phyloP scores from a whole-genome alignment of 2,888 invertebrate species.

The Melinopterus prodromus region DNA sequence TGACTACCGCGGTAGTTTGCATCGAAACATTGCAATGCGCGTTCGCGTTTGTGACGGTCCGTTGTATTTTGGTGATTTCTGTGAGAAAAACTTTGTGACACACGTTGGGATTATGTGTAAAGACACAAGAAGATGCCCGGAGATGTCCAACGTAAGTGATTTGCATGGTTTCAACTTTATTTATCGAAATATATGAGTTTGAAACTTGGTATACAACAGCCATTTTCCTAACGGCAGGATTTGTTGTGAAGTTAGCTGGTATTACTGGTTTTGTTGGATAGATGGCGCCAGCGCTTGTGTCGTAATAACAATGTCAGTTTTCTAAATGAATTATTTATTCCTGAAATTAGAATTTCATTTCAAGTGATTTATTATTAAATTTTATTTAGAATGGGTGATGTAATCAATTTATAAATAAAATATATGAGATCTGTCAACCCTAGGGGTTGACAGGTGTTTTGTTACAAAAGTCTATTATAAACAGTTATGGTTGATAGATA shows the following conservation, averaged over 20 bases:
- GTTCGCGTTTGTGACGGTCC: background rate
- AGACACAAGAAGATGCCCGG: background rate
- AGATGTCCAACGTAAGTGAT: background rate
- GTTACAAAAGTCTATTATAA: too few species aligned
- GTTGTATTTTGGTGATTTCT: background rate
- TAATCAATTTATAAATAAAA: too few species aligned
- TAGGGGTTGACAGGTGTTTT: too few species aligned
- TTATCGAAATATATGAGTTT: background rate
- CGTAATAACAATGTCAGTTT: too few species aligned
- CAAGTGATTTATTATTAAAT: too few species aligned
- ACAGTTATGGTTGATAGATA: too few species aligned
- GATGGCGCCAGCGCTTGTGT: too few species aligned
- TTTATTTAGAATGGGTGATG: too few species aligned
- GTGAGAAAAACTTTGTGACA: background rate
- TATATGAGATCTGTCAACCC: too few species aligned
- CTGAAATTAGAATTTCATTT: too few species aligned
- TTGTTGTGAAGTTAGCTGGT: background rate
- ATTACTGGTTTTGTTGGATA: too few species aligned
- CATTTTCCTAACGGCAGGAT: background rate
- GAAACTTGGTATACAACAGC: background rate
- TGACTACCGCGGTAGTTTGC: constrained; percentile 4
- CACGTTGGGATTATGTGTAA: background rate
- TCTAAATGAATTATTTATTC: too few species aligned
- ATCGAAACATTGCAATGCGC: background rate
- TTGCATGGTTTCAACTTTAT: background rate